These are phyloP conservation scores for Porites lobata DNA, from an alignment of 92 coral and sea anemone species.

Conservation along the genomic window DNA sequence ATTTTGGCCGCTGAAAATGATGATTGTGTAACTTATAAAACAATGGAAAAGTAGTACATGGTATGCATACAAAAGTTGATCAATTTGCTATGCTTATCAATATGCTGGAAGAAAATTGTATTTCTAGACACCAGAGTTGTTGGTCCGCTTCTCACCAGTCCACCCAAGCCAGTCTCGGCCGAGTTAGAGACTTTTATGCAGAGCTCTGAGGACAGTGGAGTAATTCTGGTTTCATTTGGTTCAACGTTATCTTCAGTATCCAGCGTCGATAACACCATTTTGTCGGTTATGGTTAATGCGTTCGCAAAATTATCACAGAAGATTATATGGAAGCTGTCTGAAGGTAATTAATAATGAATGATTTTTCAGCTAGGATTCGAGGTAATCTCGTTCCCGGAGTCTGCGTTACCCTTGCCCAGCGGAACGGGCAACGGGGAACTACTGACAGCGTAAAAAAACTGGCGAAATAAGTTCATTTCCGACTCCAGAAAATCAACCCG, in stretches of 20 bases:
- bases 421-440: too few relatives aligned
- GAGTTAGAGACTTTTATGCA: conserved; percentile 57
- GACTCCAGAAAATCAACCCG: too few relatives aligned
- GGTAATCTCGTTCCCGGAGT: too few relatives aligned
- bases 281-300: conserved; percentile 33
- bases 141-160: conserved; percentile 49
- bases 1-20: too few relatives aligned
- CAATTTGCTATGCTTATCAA: too few relatives aligned
- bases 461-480: too few relatives aligned
- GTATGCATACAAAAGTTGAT: too few relatives aligned
- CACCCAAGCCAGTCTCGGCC: conserved; percentile 45
- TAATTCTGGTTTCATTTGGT: conserved; percentile 53
- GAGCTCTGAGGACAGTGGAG: conserved; percentile 60
- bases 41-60: too few relatives aligned
- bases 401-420: too few relatives aligned
- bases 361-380: not conserved
- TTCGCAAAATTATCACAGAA: conserved; percentile 56
- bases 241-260: not conserved
- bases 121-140: conserved; percentile 46
- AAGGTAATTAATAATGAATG: not conserved
- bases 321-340: conserved; percentile 45
- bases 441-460: too few relatives aligned
- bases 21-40: too few relatives aligned
- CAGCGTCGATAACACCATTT: not conserved
- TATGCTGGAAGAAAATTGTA: not conserved